Percentiles rank a stretch among this genome's conserved stretches.
Evolutionary conservation across 2,113 vertebrate genomes (phyloP).

Genomic region (Pao palembangensis): DNA sequence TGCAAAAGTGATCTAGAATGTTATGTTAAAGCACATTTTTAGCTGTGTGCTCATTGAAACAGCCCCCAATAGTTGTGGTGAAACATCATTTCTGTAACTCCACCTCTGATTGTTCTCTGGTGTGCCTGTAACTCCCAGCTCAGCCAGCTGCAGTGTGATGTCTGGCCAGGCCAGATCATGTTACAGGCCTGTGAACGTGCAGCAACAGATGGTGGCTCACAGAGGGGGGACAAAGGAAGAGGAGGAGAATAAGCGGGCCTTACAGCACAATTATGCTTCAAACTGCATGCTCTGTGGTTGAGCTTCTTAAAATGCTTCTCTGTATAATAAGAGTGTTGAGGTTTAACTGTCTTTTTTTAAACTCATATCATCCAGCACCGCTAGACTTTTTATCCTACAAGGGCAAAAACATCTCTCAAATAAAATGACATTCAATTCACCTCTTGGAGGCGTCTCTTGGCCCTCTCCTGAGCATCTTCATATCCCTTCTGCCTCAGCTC

Average conservation of each 20-base stretch:
- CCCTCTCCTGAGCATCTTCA: slow-evolving; percentile 88
- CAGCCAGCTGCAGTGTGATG: slow-evolving; percentile 53
- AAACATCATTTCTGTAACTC: slow-evolving; percentile 38
- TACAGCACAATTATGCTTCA: slow-evolving; percentile 23
- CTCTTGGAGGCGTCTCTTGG: slow-evolving; percentile 86
- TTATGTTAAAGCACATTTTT: slow-evolving; percentile 11
- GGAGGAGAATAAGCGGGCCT: slow-evolving; percentile 46
- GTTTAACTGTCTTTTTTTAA: not conserved
- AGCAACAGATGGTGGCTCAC: slow-evolving; percentile 68
- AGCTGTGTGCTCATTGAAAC: slow-evolving; percentile 21
- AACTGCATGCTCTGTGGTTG: slow-evolving; percentile 4
- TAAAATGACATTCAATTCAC: slow-evolving; percentile 61
- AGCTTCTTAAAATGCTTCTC: not conserved
- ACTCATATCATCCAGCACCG: not conserved
- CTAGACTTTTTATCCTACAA: not conserved
- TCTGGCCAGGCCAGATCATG: slow-evolving; percentile 53
- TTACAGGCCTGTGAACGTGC: slow-evolving; percentile 61
- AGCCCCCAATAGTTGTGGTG: slow-evolving; percentile 35
- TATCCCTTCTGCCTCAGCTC: slow-evolving; percentile 92
- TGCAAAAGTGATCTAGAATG: not conserved
- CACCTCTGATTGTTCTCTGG: slow-evolving; percentile 55
- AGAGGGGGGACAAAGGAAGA: slow-evolving; percentile 48
- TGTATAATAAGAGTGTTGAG: not conserved
- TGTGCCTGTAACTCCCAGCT: slow-evolving; percentile 41
- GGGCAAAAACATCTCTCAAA: not conserved